A percentile compares a stretch with the other conserved stretches of the same genome.
phyloP scores from a whole-genome alignment of 1,140 invertebrate genomes.

The Drosophila ananassae region DNA sequence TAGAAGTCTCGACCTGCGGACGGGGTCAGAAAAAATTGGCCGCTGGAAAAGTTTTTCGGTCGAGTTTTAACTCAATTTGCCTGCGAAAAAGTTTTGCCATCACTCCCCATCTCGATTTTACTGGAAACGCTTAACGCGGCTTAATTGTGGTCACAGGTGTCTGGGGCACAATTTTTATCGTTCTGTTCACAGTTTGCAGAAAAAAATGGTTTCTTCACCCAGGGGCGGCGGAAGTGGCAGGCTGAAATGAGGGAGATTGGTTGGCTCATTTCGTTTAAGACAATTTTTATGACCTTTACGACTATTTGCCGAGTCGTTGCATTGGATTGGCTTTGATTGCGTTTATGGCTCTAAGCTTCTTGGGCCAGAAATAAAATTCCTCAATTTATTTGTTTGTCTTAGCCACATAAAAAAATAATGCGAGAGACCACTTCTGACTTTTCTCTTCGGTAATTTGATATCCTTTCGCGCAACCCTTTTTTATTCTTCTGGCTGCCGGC shows the following conservation, averaged over 20 bases:
- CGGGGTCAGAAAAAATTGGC: conserved; percentile 47
- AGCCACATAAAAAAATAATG: conserved; percentile 50
- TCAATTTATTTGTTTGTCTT: conserved; percentile 76
- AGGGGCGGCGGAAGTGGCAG: conserved; percentile 12
- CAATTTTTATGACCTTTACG: conserved; percentile 79
- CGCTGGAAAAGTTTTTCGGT: conserved; percentile 51
- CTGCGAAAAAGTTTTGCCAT: conserved; percentile 65
- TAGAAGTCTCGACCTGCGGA: conserved; percentile 42
- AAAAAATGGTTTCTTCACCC: conserved; percentile 29
- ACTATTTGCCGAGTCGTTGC: conserved; percentile 68
- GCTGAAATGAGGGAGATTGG: conserved; percentile 3
- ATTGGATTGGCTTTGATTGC: conserved; percentile 68
- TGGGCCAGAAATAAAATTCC: conserved; percentile 53
- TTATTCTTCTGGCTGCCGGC: conserved; percentile 11
- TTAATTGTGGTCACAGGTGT: conserved; percentile 83
- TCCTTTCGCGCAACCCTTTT: conserved; percentile 51
- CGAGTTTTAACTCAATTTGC: conserved; percentile 74
- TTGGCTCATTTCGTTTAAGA: conserved; percentile 61
- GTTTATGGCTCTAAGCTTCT: conserved; percentile 58
- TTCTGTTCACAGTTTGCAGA: conserved; percentile 79
- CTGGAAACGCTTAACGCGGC: conserved; percentile 72
- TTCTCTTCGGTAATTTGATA: conserved; percentile 60
- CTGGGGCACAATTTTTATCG: conserved; percentile 75
- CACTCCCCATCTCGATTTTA: conserved; percentile 13
- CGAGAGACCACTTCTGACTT: conserved; percentile 13